Evolutionary conservation across 2,888 invertebrate genomes (phyloP).

Genomic region (Noctua janthe): DNA sequence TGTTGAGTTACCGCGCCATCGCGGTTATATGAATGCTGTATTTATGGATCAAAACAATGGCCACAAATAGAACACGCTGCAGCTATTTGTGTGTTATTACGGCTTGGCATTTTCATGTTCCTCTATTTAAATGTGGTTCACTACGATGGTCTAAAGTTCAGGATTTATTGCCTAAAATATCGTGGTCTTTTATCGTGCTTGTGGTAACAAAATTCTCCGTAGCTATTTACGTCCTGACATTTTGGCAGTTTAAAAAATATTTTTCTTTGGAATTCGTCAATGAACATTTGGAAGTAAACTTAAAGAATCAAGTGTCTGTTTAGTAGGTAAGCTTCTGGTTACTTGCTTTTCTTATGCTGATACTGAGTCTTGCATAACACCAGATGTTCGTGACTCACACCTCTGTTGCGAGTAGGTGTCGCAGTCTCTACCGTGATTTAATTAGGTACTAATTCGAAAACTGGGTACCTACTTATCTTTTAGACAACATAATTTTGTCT

Average conservation of each 20-base stretch:
- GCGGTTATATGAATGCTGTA: slow-evolving; percentile 65
- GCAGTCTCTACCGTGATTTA: slow-evolving; percentile 70
- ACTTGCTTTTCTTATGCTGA: slow-evolving; percentile 45
- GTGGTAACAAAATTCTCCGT: not conserved
- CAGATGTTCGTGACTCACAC: slow-evolving; percentile 85
- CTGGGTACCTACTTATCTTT: not conserved
- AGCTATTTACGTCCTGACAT: slow-evolving; percentile 16
- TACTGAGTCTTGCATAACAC: slow-evolving; percentile 73
- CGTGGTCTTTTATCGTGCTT: slow-evolving; percentile 19
- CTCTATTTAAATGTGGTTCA: slow-evolving; percentile 59
- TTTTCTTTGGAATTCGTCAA: not conserved
- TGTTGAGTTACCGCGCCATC: slow-evolving; percentile 57
- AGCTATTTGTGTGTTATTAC: slow-evolving; percentile 69
- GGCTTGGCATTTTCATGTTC: slow-evolving; percentile 69
- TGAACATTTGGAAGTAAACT: slow-evolving; percentile 15
- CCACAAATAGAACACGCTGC: slow-evolving; percentile 68
- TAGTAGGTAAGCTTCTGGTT: slow-evolving; percentile 27
- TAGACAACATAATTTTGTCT: not conserved
- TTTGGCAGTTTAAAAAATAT: slow-evolving; percentile 8
- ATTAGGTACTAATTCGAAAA: slow-evolving; percentile 65
- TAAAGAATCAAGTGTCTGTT: too few species aligned
- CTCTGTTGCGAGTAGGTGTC: slow-evolving; percentile 76
- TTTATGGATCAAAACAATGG: slow-evolving; percentile 75
- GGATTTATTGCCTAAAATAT: slow-evolving; percentile 46
- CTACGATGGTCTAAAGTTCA: slow-evolving; percentile 49